phyloP scores from a whole-genome alignment of 2,888 invertebrate species.

The Auanema sp. region DNA sequence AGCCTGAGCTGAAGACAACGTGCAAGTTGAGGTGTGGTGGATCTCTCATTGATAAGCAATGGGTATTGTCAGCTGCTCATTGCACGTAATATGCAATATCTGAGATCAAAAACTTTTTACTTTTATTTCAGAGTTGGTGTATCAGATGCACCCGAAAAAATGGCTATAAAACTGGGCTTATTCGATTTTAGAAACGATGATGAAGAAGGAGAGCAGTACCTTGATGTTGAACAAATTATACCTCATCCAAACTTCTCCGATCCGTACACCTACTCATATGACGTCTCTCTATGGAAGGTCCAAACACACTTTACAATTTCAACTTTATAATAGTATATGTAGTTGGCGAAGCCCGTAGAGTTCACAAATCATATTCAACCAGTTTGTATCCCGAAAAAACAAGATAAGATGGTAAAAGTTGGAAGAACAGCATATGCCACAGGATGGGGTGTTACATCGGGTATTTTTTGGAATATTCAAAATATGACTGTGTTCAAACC shows the following conservation, averaged over 20 bases:
- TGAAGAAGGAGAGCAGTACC: background rate
- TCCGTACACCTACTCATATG: slow-evolving; percentile 2
- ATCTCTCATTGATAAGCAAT: slow-evolving; percentile 3
- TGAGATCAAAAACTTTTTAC: background rate
- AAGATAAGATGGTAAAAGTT: background rate
- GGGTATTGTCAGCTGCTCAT: slow-evolving; percentile 3
- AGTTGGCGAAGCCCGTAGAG: background rate
- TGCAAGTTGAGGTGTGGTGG: slow-evolving; percentile 3
- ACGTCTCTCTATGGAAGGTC: slow-evolving; percentile 1
- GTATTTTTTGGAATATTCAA: background rate
- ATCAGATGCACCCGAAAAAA: background rate
- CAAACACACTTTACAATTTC: background rate
- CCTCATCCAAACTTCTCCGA: background rate
- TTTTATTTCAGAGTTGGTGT: slow-evolving; percentile 1
- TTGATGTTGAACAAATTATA: slow-evolving; percentile 1
- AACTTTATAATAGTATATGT: background rate
- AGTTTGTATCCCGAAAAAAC: slow-evolving; percentile 3
- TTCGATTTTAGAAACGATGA: background rate
- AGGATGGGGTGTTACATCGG: background rate
- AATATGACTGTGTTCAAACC: background rate
- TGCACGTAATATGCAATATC: background rate
- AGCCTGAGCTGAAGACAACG: too few species aligned
- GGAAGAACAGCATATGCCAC: slow-evolving; percentile 3
- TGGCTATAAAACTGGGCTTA: background rate
- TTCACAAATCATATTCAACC: slow-evolving; percentile 3